Conservation (phyloP, 2,888 invertebrate species). For the Dione vanillae region DNA sequence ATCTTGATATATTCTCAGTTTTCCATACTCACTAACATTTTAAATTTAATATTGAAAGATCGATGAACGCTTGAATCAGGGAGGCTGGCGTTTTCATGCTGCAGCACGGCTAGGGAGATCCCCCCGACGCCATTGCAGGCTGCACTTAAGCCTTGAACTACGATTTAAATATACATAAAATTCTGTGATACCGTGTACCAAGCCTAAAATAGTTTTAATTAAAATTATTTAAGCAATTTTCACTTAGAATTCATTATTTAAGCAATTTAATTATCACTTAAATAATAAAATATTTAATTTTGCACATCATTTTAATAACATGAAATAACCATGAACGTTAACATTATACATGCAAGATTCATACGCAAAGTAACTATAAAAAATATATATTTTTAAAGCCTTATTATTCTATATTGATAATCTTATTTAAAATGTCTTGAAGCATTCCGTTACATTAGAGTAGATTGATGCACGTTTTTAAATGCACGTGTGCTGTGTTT, state of each 20-base stretch:
- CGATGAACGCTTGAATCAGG: constrained; percentile 40
- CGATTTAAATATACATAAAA: constrained; percentile 53
- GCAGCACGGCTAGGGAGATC: constrained; percentile 47
- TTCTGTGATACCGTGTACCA: constrained; percentile 46
- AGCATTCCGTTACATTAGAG: constrained; percentile 34
- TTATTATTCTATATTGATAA: background rate
- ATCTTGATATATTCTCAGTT: constrained; percentile 21
- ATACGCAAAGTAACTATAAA: background rate
- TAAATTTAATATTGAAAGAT: constrained; percentile 46
- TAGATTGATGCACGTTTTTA: constrained; percentile 49
- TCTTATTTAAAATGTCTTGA: constrained; percentile 11
- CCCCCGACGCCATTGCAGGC: constrained; percentile 58
- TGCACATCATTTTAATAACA: background rate
- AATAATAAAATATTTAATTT: background rate
- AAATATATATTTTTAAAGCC: background rate
- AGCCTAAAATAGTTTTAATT: constrained; percentile 47
- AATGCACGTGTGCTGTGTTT: constrained; percentile 60
- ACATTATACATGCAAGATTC: background rate
- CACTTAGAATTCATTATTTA: background rate
- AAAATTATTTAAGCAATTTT: constrained; percentile 1
- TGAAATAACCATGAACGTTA: background rate
- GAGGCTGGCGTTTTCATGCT: constrained; percentile 43
- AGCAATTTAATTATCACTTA: no score
- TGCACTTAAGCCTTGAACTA: constrained; percentile 53
- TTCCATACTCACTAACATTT: constrained; percentile 31